Evolutionary conservation across 2,113 vertebrate genomes (phyloP).

Genomic region (Prolemur simus): DNA sequence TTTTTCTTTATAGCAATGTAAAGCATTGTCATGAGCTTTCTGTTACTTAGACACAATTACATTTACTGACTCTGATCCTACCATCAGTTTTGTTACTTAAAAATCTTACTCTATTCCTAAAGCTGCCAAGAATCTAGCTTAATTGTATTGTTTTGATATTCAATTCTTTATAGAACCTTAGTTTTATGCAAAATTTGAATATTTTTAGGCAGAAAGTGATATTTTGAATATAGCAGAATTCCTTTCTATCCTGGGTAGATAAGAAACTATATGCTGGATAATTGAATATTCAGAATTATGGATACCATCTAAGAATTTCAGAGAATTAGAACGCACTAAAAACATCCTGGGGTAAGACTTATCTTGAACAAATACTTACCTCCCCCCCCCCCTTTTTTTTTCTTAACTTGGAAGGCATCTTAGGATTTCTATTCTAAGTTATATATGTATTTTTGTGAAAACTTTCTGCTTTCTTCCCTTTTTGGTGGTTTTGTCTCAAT

Average conservation of each 20-base stretch:
- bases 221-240: slow-evolving; percentile 65
- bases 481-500: neutral
- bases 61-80: neutral
- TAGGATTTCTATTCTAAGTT: neutral
- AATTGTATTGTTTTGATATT: slow-evolving; percentile 35
- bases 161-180: neutral
- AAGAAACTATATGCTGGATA: slow-evolving; percentile 57
- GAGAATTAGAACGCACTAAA: slow-evolving; percentile 58
- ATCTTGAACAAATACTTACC: slow-evolving; percentile 53
- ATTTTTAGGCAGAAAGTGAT: slow-evolving; percentile 52
- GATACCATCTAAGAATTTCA: slow-evolving; percentile 63
- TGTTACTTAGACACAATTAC: neutral
- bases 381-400: no score
- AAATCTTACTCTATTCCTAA: neutral
- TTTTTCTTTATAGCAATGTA: slow-evolving; percentile 25
- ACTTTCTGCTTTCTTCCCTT: neutral
- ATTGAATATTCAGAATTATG: slow-evolving; percentile 63
- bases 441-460: neutral
- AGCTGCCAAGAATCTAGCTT: neutral
- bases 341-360: slow-evolving; percentile 55
- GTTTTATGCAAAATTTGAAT: slow-evolving; percentile 46
- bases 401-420: neutral
- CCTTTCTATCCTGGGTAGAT: slow-evolving; percentile 56
- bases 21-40: neutral
- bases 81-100: neutral